Base-by-base conservation (phyloP, 2,888 invertebrate genomes). In the Dasysyrphus albostriatus region DNA sequence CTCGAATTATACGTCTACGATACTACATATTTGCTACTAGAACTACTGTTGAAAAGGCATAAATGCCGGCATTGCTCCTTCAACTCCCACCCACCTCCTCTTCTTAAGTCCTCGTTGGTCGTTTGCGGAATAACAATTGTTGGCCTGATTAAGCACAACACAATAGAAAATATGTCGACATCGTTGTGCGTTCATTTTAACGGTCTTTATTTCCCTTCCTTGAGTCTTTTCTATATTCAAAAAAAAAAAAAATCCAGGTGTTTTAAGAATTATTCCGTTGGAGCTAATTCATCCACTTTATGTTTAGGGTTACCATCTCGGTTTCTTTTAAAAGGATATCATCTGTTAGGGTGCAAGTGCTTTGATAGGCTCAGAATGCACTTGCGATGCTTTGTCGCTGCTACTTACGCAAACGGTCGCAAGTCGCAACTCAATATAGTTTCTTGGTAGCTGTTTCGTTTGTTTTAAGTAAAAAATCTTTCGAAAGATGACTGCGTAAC, bases 31-130 rank as follows among this genome's bases (percentile, higher is more conserved):
- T 24, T 24, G 24, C 24, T 65, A 19, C 37, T 44, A 65, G 70
- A 58, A 65, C 65, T 56, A 65, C 65, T 56, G 69, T 81, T 69
- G 54, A 67, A 39, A 80, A 59, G 14, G 47, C 65, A 49, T 14
- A 39, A 84, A 83, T 34, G 79, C 81, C 85, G 85, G 85, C 63
- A 63, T 49, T 4, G 44, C 56, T 49, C 47, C 59, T 56, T 44
- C 24, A 44, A 58, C 70, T 32, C n/a, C n/a, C 19, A 49, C 49
- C 19, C n/a, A n/a, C 8, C 37, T 24, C n/a, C 24, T 24, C 24
- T 3, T 24, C 24, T 24, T 24, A 51, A 51, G 2, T n/a, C 51
- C 37, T 49, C 8, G 44, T 58, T 47, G 47, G 58, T 49, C 8
- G 44, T 58, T 47, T 56, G 58, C 14, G 29, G 49, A 58, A 42